Evolutionary conservation across 1,140 invertebrate genomes (phyloP).

Genomic region (Lepidurus apus): DNA sequence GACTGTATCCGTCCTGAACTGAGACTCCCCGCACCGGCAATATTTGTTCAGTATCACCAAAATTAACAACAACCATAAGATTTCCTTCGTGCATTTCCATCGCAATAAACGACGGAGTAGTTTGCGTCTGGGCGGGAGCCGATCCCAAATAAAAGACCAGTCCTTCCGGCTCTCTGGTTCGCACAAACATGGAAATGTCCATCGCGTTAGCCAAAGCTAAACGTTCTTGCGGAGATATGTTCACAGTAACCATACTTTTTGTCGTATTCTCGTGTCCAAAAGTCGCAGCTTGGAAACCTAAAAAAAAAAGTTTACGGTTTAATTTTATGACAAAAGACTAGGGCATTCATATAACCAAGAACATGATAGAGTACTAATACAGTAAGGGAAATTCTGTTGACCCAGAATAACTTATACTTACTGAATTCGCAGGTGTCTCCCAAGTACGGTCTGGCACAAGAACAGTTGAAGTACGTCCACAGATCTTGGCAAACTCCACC

Average conservation of each 20-base stretch:
- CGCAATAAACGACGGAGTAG: slow-evolving; percentile 53
- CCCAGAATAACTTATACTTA: slow-evolving; percentile 43
- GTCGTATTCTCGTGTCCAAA: slow-evolving; percentile 79
- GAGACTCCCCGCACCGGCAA: slow-evolving; percentile 74
- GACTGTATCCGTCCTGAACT: slow-evolving; percentile 76
- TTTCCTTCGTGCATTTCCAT: slow-evolving; percentile 70
- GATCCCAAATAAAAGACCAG: slow-evolving; percentile 81
- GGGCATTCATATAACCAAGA: background rate
- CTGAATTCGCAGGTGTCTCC: slow-evolving; percentile 82
- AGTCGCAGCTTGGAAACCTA: slow-evolving; percentile 79
- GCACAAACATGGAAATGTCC: slow-evolving; percentile 87
- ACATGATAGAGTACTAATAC: slow-evolving; percentile 24
- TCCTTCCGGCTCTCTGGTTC: slow-evolving; percentile 72
- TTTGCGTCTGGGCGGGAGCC: slow-evolving; percentile 24
- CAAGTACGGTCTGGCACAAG: slow-evolving; percentile 77
- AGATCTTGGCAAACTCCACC: slow-evolving; percentile 79
- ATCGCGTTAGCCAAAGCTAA: slow-evolving; percentile 66
- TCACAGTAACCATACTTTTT: slow-evolving; percentile 64
- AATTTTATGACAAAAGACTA: background rate
- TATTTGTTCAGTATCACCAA: slow-evolving; percentile 63
- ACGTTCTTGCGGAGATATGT: slow-evolving; percentile 59
- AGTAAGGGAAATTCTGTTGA: background rate
- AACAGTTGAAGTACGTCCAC: slow-evolving; percentile 80
- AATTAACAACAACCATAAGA: slow-evolving; percentile 68
- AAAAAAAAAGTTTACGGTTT: slow-evolving; percentile 37